Evolutionary conservation across 2,797 vertebrate genomes (phyloP), one percentile per base, ranked within the genome.

Genomic region (Macropodus opercularis): DNA sequence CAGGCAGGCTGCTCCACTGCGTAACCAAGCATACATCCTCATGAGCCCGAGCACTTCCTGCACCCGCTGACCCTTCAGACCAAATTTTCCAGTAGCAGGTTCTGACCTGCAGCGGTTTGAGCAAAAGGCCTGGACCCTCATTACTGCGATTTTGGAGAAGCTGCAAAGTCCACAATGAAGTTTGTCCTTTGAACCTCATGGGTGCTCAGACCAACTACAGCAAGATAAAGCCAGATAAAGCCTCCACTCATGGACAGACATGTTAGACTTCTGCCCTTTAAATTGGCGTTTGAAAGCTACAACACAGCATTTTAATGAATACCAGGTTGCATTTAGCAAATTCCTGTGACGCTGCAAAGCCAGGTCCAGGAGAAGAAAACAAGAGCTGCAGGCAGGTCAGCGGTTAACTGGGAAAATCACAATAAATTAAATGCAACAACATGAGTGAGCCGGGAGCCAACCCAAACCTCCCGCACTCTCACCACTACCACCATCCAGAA

Each of bases 141-240:
- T 87, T 85, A 83, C 59, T 80, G 47, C 44, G 24, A 83, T 87
- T 81, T 79, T 64, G 46, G 43, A 69, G 46, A 63, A 21, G 55
- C 64, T 59, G 61, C 53, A 56, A 66, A 63, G 59, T 68, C 42
- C 48, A 44, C 42, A 62, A 32, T 50, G 40, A 56, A 77, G 46
- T 68, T 32, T 68, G 69, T 60, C 40, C 64, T 81, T 56, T 69
- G 19, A 75, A 65, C 39, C 56, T 59, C 1, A 8, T 47, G 42
- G 24, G 40, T 67, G 47, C 46, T 67, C 47, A 24, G 31, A 60
- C n/a, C n/a, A n/a, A n/a, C n/a, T n/a, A n/a, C n/a, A n/a, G n/a
- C n/a, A n/a, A n/a, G n/a, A n/a, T n/a, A n/a, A n/a, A n/a, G n/a
- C n/a, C n/a, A n/a, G n/a, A n/a, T n/a, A n/a, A n/a, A n/a, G n/a